These are phyloP conservation scores for Nansenia antarctica DNA, from an alignment of 2,113 vertebrate genomes.

Conservation along the genomic window DNA sequence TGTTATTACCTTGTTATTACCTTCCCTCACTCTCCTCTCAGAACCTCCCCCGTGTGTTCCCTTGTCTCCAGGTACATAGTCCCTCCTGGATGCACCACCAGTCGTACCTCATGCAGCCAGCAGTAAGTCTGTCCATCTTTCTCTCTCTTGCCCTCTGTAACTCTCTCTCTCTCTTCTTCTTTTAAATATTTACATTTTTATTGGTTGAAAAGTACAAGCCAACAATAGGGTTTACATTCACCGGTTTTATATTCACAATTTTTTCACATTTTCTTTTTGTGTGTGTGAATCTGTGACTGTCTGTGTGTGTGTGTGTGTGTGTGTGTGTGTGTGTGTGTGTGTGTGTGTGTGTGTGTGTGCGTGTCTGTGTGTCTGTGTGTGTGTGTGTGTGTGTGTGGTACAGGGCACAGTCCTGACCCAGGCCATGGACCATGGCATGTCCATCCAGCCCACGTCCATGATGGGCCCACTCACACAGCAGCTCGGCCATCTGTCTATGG, in stretches of 20 bases:
- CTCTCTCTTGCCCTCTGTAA: neutral
- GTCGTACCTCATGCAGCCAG: conserved; percentile 91
- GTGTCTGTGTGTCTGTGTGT: too few relatives aligned
- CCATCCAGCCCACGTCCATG: conserved; percentile 89
- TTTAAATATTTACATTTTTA: too few relatives aligned
- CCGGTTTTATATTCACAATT: too few relatives aligned
- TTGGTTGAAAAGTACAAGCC: too few relatives aligned
- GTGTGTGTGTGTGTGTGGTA: neutral
- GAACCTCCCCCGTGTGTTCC: neutral
- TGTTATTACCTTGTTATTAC: too few relatives aligned
- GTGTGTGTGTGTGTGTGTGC: too few relatives aligned
- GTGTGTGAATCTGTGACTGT: too few relatives aligned
- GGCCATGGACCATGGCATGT: conserved; percentile 86
- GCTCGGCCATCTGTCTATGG: conserved; percentile 87
- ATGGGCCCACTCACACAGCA: conserved; percentile 88
- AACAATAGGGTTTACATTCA: too few relatives aligned
- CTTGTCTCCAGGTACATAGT: conserved; percentile 78
- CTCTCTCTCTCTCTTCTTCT: neutral
- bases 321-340: too few relatives aligned
- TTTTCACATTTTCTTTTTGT: neutral
- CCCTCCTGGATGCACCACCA: conserved; percentile 90
- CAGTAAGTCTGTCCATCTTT: conserved; percentile 75
- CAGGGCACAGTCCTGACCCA: conserved; percentile 86
- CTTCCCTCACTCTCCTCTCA: neutral
- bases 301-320: too few relatives aligned